A percentile compares a stretch with the other conserved stretches of the same genome.
Conservation (phyloP, 2,888 invertebrate species). For the Mechanitis messenoides region DNA sequence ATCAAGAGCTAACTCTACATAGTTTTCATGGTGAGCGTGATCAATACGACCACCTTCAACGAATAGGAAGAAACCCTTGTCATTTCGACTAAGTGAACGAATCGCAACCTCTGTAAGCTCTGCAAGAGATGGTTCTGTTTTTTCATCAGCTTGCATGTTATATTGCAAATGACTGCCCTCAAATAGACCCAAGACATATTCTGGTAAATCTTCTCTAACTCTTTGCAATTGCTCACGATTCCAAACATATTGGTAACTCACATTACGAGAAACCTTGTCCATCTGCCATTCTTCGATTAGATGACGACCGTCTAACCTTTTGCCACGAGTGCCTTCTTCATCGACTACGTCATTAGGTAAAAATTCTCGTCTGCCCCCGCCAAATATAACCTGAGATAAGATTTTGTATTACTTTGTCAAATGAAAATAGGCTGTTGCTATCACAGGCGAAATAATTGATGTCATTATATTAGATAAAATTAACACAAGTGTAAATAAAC, state of each 20-base stretch:
- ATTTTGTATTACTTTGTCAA: background rate
- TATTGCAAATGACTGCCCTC: slow-evolving; percentile 80
- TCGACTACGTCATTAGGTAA: slow-evolving; percentile 73
- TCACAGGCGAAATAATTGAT: too few species aligned
- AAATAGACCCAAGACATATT: slow-evolving; percentile 80
- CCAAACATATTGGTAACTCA: slow-evolving; percentile 71
- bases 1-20: slow-evolving; percentile 77
- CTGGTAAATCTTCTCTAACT: slow-evolving; percentile 65
- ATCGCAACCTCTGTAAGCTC: slow-evolving; percentile 79
- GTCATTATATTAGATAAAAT: too few species aligned
- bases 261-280: slow-evolving; percentile 55
- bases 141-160: slow-evolving; percentile 73
- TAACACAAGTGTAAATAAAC: too few species aligned
- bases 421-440: too few species aligned
- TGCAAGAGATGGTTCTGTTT: slow-evolving; percentile 65
- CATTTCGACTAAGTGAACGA: slow-evolving; percentile 77
- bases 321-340: slow-evolving; percentile 65
- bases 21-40: slow-evolving; percentile 80
- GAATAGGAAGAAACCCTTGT: slow-evolving; percentile 86
- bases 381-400: slow-evolving; percentile 77
- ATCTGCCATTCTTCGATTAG: slow-evolving; percentile 81
- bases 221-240: slow-evolving; percentile 75
- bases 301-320: slow-evolving; percentile 77
- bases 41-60: slow-evolving; percentile 83
- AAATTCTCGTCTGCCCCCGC: slow-evolving; percentile 83